Evolutionary conservation across 2,113 vertebrate genomes (phyloP).

Genomic region (Takifugu flavidus): DNA sequence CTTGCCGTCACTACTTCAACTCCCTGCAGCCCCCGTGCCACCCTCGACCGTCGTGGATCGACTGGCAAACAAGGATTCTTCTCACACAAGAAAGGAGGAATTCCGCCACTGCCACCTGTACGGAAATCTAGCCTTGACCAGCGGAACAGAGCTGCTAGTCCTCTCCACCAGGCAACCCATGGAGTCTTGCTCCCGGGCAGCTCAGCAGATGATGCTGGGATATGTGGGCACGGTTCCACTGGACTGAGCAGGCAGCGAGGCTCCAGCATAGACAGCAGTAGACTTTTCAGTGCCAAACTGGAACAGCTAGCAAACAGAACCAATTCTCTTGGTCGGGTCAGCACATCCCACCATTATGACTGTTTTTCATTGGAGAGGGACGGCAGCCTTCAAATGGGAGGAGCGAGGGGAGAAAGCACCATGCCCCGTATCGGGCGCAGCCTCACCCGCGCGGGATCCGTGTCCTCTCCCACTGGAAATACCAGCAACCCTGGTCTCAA

Average conservation of each 20-base stretch:
- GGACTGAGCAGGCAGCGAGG: slow-evolving; percentile 74
- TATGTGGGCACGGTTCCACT: slow-evolving; percentile 24
- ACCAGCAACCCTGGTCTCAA: slow-evolving; percentile 19
- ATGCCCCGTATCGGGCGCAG: slow-evolving; percentile 87
- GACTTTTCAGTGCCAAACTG: slow-evolving; percentile 90
- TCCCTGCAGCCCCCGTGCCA: slow-evolving; percentile 78
- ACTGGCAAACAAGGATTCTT: slow-evolving; percentile 86
- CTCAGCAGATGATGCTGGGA: slow-evolving; percentile 74
- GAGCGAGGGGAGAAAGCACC: slow-evolving; percentile 81
- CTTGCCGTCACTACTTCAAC: slow-evolving; percentile 69
- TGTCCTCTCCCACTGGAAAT: slow-evolving; percentile 70
- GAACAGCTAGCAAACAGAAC: slow-evolving; percentile 90
- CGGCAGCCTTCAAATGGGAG: slow-evolving; percentile 78
- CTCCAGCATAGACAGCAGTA: slow-evolving; percentile 81
- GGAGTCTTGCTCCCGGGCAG: slow-evolving; percentile 66
- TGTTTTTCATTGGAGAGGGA: slow-evolving; percentile 91
- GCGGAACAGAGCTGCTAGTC: slow-evolving; percentile 89
- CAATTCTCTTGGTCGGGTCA: slow-evolving; percentile 85
- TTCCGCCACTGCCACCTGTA: slow-evolving; percentile 88
- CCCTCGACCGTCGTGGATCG: slow-evolving; percentile 81
- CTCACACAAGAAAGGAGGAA: slow-evolving; percentile 87
- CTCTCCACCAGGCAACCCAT: slow-evolving; percentile 78
- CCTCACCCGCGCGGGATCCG: slow-evolving; percentile 75
- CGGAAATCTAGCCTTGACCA: slow-evolving; percentile 96
- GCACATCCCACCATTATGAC: slow-evolving; percentile 81